phyloP scores from a whole-genome alignment of 1,140 invertebrate genomes.

The Leptinotarsa lineolata region DNA sequence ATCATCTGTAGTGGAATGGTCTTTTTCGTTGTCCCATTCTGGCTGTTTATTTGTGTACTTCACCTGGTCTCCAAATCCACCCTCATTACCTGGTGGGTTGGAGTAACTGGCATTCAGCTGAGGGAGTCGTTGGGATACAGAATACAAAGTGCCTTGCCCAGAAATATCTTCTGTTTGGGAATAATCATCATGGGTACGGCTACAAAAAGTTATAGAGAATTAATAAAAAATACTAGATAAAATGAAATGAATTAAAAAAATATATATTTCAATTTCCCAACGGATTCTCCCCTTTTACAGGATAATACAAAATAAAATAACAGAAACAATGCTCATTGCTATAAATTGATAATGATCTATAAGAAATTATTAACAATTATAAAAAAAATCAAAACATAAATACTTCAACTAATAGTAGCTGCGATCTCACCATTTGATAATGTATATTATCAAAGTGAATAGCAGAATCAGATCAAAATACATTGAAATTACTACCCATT shows the following conservation, averaged over 20 bases:
- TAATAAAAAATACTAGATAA: not conserved
- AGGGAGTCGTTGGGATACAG: slow-evolving; percentile 51
- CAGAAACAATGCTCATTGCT: too few relatives aligned
- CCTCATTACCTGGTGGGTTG: slow-evolving; percentile 42
- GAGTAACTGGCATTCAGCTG: slow-evolving; percentile 45
- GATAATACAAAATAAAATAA: too few relatives aligned
- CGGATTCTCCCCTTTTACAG: too few relatives aligned
- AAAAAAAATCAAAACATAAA: too few relatives aligned
- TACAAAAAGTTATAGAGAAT: not conserved
- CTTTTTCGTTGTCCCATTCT: slow-evolving; percentile 44
- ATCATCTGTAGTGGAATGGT: not conserved
- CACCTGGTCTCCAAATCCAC: slow-evolving; percentile 32
- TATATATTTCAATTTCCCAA: too few relatives aligned
- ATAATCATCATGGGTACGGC: slow-evolving; percentile 41
- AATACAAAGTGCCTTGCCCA: slow-evolving; percentile 48
- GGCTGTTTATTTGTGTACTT: slow-evolving; percentile 38
- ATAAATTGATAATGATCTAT: too few relatives aligned
- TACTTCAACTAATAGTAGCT: too few relatives aligned
- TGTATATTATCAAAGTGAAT: too few relatives aligned
- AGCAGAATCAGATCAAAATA: too few relatives aligned
- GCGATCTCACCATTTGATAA: too few relatives aligned
- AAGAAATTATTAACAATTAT: too few relatives aligned
- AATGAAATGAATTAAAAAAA: slow-evolving; percentile 6
- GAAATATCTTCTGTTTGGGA: slow-evolving; percentile 43
- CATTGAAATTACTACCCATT: too few relatives aligned